These are phyloP conservation scores for Drosophila borborema DNA, from an alignment of 2,888 invertebrate species.

Conservation along the genomic window DNA sequence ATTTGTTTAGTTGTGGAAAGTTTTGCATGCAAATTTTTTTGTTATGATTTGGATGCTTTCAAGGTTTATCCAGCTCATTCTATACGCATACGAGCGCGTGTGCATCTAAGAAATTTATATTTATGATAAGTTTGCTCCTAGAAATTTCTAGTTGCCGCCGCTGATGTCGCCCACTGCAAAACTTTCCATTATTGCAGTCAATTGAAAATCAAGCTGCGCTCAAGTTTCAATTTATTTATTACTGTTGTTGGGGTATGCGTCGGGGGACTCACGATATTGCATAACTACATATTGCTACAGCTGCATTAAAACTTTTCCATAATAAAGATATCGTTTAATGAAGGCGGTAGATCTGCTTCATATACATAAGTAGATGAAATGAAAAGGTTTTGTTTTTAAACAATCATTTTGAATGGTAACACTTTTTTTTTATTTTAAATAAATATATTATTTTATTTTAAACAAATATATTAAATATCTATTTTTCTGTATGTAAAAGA, in stretches of 20 bases:
- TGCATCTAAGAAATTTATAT: constrained; percentile 23
- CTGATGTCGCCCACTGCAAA: constrained; percentile 33
- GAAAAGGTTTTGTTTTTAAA: not conserved
- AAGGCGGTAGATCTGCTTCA: not conserved
- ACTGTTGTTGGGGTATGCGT: constrained; percentile 15
- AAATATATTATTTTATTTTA: too few relatives aligned
- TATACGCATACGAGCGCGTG: too few relatives aligned
- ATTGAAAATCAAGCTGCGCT: constrained; percentile 56
- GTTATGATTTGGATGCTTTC: constrained; percentile 37
- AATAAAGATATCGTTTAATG: not conserved
- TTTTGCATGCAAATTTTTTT: constrained; percentile 42
- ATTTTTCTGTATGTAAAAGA: too few relatives aligned
- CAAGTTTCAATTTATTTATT: constrained; percentile 63
- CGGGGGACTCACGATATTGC: constrained; percentile 21
- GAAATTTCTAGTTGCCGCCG: constrained; percentile 51
- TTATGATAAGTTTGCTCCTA: constrained; percentile 21
- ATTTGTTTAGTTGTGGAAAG: constrained; percentile 40
- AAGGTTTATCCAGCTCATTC: constrained; percentile 41
- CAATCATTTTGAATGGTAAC: not conserved
- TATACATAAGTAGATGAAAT: not conserved
- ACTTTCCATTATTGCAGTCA: constrained; percentile 71
- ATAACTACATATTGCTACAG: constrained; percentile 15
- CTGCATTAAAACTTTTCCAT: constrained; percentile 39
- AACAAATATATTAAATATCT: too few relatives aligned
- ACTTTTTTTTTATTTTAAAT: too few relatives aligned